These are phyloP conservation scores for Cydia fagiglandana DNA, from an alignment of 1,140 invertebrate genomes.

Conservation along the genomic window DNA sequence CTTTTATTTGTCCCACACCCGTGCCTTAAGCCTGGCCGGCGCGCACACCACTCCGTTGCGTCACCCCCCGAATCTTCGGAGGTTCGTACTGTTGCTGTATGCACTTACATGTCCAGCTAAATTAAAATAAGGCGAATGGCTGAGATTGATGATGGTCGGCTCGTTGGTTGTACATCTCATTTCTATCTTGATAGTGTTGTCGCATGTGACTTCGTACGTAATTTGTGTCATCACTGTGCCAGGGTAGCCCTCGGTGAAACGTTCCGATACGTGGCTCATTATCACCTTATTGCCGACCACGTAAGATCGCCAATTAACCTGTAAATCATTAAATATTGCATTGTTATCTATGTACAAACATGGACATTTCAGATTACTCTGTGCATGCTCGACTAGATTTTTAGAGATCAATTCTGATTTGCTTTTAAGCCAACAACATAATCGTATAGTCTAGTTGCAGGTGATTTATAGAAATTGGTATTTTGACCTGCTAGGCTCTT, in stretches of 20 bases:
- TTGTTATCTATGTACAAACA: background rate
- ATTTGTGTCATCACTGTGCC: conserved; percentile 85
- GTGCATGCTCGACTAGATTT: too few species aligned
- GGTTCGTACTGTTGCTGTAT: background rate
- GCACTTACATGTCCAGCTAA: conserved; percentile 87
- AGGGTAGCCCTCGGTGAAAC: conserved; percentile 93
- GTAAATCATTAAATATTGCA: conserved; percentile 34
- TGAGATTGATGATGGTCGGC: conserved; percentile 92
- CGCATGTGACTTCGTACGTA: conserved; percentile 85
- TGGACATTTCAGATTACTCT: too few species aligned
- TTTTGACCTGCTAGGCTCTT: too few species aligned
- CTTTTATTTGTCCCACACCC: too few species aligned
- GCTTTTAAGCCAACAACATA: too few species aligned
- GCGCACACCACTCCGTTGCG: too few species aligned
- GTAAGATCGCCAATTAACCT: conserved; percentile 81
- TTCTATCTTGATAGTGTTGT: conserved; percentile 87
- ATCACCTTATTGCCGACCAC: conserved; percentile 80
- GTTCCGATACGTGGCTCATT: conserved; percentile 85
- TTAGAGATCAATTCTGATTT: too few species aligned
- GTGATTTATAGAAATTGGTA: too few species aligned
- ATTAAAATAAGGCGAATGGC: conserved; percentile 96
- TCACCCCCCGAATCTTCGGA: too few species aligned
- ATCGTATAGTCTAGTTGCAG: too few species aligned
- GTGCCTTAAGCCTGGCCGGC: too few species aligned
- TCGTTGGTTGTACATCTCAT: conserved; percentile 88